phyloP scores from a whole-genome alignment of 2,888 invertebrate species.

The Sinhomidia bicolor region DNA sequence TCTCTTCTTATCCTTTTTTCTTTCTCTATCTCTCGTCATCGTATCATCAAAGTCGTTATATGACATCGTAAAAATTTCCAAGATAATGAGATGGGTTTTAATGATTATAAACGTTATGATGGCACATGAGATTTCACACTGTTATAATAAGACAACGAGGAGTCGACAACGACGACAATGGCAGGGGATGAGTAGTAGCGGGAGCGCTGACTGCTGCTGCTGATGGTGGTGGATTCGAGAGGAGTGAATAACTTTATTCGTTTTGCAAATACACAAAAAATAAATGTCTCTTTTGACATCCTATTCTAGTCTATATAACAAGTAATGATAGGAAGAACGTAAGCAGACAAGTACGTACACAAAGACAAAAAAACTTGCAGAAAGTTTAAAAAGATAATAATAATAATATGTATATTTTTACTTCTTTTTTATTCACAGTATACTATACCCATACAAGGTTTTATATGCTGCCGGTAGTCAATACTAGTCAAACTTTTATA shows the following conservation, averaged over 20 bases:
- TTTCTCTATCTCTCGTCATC: slow-evolving; percentile 39
- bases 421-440: background rate
- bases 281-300: background rate
- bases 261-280: slow-evolving; percentile 54
- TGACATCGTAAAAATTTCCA: slow-evolving; percentile 76
- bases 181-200: background rate
- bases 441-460: background rate
- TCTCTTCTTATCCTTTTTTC: background rate
- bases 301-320: too few species aligned
- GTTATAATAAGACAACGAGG: slow-evolving; percentile 67
- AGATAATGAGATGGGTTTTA: slow-evolving; percentile 73
- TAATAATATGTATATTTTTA: slow-evolving; percentile 9
- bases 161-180: slow-evolving; percentile 18
- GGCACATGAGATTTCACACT: slow-evolving; percentile 73
- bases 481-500: background rate
- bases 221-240: too few species aligned
- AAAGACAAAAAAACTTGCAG: background rate
- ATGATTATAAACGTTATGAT: slow-evolving; percentile 76
- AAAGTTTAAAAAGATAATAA: background rate
- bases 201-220: too few species aligned
- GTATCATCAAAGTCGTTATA: slow-evolving; percentile 76
- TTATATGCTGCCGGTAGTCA: background rate
- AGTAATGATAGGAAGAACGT: too few species aligned
- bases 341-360: too few species aligned
- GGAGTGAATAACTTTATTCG: slow-evolving; percentile 41